Evolutionary conservation across 2,113 vertebrate species (phyloP).

Genomic region (Alligator mississippiensis): DNA sequence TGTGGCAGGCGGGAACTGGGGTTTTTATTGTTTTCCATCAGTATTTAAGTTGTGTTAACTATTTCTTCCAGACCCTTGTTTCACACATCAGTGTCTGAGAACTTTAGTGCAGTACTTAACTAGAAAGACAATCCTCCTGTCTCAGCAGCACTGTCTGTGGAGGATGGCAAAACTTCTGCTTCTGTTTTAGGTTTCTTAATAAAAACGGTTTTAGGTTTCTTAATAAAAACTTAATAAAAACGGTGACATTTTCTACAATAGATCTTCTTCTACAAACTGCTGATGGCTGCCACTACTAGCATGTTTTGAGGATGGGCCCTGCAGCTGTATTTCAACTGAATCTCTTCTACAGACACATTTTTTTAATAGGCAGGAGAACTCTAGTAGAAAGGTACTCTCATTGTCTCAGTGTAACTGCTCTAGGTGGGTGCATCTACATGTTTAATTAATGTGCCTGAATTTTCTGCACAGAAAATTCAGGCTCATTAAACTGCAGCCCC

Average conservation of each 20-base stretch:
- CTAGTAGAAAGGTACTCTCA: not conserved
- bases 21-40: not conserved
- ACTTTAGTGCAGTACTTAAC: not conserved
- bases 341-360: fast-evolving
- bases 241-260: not conserved
- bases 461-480: no score
- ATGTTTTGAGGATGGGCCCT: not conserved
- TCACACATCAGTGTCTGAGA: not conserved
- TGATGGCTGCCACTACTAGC: not conserved
- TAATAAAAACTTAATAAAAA: not conserved
- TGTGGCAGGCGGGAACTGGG: not conserved
- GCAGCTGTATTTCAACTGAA: not conserved
- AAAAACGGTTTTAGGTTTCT: not conserved
- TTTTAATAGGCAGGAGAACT: not conserved
- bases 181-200: slow-evolving; percentile 4
- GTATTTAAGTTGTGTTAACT: not conserved
- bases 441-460: no score
- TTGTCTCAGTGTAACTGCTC: no score
- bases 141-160: not conserved
- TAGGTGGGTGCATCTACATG: no score
- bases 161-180: not conserved
- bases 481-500: no score
- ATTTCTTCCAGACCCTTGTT: not conserved
- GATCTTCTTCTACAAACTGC: not conserved
- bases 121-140: not conserved